A percentile compares a stretch with the other conserved stretches of the same genome.
Evolutionary conservation across 1,140 invertebrate genomes (phyloP).

Genomic region (Spodoptera litura): DNA sequence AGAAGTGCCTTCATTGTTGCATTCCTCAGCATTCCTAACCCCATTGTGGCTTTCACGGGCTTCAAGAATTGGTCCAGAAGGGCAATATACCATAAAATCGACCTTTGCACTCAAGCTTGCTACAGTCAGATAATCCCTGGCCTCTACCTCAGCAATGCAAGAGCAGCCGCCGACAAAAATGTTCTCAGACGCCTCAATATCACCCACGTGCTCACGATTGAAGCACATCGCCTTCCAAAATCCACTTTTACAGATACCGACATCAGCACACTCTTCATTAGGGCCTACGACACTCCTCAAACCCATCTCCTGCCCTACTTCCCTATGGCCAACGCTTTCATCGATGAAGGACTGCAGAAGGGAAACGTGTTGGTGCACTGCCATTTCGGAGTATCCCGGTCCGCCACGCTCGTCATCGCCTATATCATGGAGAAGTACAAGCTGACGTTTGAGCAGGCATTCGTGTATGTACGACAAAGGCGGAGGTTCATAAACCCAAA

Average conservation of each 20-base stretch:
- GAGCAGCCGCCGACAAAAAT: constrained; percentile 71
- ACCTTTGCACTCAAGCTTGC: constrained; percentile 78
- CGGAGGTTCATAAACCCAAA: constrained; percentile 98
- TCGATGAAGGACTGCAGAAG: constrained; percentile 74
- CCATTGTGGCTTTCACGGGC: constrained; percentile 67
- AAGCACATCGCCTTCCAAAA: constrained; percentile 73
- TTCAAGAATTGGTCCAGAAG: constrained; percentile 73
- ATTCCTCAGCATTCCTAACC: constrained; percentile 73
- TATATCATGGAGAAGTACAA: constrained; percentile 97
- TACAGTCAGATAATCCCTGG: constrained; percentile 79
- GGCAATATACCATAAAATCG: constrained; percentile 71
- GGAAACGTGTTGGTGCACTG: constrained; percentile 96
- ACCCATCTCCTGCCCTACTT: constrained; percentile 81
- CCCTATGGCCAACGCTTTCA: constrained; percentile 81
- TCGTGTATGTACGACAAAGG: constrained; percentile 94
- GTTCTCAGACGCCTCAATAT: constrained; percentile 77
- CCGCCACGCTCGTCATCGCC: constrained; percentile 97
- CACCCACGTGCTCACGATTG: constrained; percentile 81
- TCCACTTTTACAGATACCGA: constrained; percentile 69
- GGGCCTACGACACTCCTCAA: constrained; percentile 77
- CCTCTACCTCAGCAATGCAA: constrained; percentile 80
- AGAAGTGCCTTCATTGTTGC: constrained; percentile 73
- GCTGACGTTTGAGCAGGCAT: constrained; percentile 95
- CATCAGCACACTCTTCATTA: constrained; percentile 78
- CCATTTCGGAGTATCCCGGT: constrained; percentile 97